Percentiles rank a stretch among this genome's conserved stretches.
Evolutionary conservation across 2,888 invertebrate species (phyloP).

Genomic region (Andricus quercusramuli): DNA sequence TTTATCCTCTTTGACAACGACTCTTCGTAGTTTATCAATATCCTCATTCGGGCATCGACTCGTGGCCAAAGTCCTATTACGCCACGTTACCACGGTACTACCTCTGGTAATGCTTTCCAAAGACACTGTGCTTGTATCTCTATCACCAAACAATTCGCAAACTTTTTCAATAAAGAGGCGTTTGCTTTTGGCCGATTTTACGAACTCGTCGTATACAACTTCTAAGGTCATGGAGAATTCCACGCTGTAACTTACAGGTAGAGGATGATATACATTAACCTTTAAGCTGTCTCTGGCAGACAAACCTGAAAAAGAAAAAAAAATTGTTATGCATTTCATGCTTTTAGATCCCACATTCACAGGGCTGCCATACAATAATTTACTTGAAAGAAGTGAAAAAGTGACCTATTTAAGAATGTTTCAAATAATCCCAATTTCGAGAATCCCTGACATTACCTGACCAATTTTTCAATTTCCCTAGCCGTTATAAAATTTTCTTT

Average conservation of each 20-base stretch:
- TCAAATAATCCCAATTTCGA: no score
- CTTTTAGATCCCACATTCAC: no score
- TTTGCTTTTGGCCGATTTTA: slow-evolving; percentile 86
- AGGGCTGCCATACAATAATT: no score
- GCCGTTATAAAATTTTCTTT: no score
- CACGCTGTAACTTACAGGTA: slow-evolving; percentile 84
- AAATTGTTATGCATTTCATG: background rate
- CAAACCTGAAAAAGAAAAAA: slow-evolving; percentile 61
- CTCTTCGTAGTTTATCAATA: slow-evolving; percentile 85
- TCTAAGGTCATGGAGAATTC: slow-evolving; percentile 91
- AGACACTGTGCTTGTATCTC: slow-evolving; percentile 86
- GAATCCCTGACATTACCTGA: no score
- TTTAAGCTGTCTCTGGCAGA: slow-evolving; percentile 89
- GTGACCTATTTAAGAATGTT: no score
- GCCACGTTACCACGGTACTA: slow-evolving; percentile 87
- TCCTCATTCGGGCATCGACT: slow-evolving; percentile 88
- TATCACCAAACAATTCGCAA: slow-evolving; percentile 88
- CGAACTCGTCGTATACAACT: slow-evolving; percentile 85
- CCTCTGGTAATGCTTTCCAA: slow-evolving; percentile 85
- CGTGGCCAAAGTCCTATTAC: slow-evolving; percentile 89
- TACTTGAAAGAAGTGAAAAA: no score
- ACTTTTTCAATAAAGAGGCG: slow-evolving; percentile 91
- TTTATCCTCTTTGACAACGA: slow-evolving; percentile 86
- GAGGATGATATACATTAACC: slow-evolving; percentile 86
- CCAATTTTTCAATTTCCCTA: no score